phyloP scores from a whole-genome alignment of 2,113 vertebrate species.

The Hoplias malabaricus region DNA sequence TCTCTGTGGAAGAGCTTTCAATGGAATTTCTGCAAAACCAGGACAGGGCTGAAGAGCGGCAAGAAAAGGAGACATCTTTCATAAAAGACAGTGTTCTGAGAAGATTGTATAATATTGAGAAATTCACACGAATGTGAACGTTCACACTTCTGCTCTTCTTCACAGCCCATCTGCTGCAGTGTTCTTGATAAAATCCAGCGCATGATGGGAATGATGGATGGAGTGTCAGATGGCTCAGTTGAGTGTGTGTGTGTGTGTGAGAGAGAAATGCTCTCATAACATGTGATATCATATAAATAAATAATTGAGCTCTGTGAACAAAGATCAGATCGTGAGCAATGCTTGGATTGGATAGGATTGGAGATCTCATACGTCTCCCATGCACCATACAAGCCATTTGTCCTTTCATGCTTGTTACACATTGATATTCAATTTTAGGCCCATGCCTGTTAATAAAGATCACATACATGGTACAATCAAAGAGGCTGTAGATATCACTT shows the following conservation, averaged over 20 bases:
- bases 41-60: slow-evolving; percentile 49
- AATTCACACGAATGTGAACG: slow-evolving; percentile 16
- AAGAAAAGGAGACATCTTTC: slow-evolving; percentile 38
- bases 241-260: slow-evolving; percentile 21
- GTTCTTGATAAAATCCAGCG: slow-evolving; percentile 50
- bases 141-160: slow-evolving; percentile 48
- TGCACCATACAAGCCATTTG: too few relatives aligned
- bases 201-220: slow-evolving; percentile 47
- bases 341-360: neutral
- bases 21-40: slow-evolving; percentile 32
- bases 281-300: neutral
- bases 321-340: neutral
- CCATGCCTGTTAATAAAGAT: too few relatives aligned
- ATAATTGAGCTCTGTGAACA: neutral
- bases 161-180: slow-evolving; percentile 49
- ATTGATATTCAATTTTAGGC: too few relatives aligned
- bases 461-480: too few relatives aligned
- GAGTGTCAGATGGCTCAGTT: slow-evolving; percentile 47
- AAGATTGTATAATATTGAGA: slow-evolving; percentile 39
- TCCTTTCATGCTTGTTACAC: too few relatives aligned
- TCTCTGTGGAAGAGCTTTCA: slow-evolving; percentile 21
- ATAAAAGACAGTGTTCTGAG: slow-evolving; percentile 32
- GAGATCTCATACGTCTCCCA: neutral
- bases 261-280: neutral
- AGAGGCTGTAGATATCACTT: too few relatives aligned